These are phyloP conservation scores for Monodelphis domestica DNA, from an alignment of 2,797 vertebrate genomes.

Conservation along the genomic window DNA sequence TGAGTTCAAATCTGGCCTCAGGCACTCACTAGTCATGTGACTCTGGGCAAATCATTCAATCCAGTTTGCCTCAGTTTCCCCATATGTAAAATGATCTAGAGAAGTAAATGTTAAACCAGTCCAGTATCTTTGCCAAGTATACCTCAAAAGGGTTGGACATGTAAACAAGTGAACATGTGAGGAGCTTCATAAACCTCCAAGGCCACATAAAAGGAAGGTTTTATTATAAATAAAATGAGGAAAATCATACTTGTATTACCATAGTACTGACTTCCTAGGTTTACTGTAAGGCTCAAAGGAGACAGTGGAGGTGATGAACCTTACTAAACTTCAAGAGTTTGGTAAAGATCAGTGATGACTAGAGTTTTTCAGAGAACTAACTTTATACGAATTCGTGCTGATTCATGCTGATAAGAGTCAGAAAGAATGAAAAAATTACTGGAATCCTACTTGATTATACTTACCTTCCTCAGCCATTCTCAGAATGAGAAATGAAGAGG, in stretches of 20 bases:
- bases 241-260: not conserved
- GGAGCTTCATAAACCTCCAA: not conserved
- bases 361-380: not conserved
- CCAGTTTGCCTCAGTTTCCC: not conserved
- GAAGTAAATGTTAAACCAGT: not conserved
- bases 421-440: not conserved
- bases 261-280: not conserved
- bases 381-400: not conserved
- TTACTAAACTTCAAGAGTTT: not conserved
- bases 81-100: not conserved
- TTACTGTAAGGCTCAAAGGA: not conserved
- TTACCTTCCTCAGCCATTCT: not conserved
- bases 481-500: not conserved
- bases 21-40: not conserved
- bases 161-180: not conserved
- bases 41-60: not conserved
- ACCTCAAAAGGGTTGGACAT: not conserved
- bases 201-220: not conserved
- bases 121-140: not conserved
- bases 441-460: not conserved
- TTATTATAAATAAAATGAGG: not conserved
- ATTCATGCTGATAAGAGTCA: not conserved
- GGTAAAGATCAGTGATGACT: not conserved
- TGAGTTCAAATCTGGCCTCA: not conserved
- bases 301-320: not conserved